Conservation (phyloP, 53 echinoderm and acorn worm genomes). For the Holothuria leucospilota region DNA sequence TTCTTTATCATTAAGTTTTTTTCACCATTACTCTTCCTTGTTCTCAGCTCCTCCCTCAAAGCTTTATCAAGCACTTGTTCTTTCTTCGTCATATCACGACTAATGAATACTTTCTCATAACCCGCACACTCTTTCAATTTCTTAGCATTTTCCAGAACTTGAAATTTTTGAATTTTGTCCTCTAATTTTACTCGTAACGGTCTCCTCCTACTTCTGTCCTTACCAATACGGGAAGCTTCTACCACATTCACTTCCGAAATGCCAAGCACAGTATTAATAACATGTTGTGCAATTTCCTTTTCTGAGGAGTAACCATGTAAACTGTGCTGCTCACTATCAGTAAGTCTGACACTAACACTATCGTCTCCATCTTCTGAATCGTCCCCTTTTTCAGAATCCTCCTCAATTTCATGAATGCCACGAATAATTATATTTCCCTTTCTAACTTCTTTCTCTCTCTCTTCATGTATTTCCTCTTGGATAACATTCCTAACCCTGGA, state of each 20-base stretch:
- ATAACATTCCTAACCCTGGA: neutral
- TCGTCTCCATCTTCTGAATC: neutral
- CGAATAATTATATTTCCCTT: slow-evolving; percentile 4
- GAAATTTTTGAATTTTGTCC: slow-evolving; percentile 7
- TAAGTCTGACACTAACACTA: too few species aligned
- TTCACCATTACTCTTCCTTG: neutral
- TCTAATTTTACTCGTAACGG: neutral
- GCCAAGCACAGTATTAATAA: neutral
- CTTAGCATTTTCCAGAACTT: slow-evolving; percentile 15
- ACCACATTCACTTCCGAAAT: neutral
- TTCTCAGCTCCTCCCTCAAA: slow-evolving; percentile 12
- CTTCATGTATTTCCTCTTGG: neutral
- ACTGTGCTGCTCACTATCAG: neutral
- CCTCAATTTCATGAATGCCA: neutral
- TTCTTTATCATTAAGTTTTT: slow-evolving; percentile 37
- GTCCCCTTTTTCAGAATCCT: neutral
- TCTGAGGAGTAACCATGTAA: neutral
- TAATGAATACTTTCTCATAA: slow-evolving; percentile 37
- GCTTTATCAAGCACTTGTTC: neutral
- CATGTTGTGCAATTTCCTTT: neutral
- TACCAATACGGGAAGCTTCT: slow-evolving; percentile 17
- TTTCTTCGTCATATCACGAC: slow-evolving; percentile 12
- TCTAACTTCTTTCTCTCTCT: slow-evolving; percentile 5
- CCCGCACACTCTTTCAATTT: slow-evolving; percentile 8
- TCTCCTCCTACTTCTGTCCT: slow-evolving; percentile 5